Conservation (phyloP, 2,888 invertebrate genomes). For the Nemurella pictetii region DNA sequence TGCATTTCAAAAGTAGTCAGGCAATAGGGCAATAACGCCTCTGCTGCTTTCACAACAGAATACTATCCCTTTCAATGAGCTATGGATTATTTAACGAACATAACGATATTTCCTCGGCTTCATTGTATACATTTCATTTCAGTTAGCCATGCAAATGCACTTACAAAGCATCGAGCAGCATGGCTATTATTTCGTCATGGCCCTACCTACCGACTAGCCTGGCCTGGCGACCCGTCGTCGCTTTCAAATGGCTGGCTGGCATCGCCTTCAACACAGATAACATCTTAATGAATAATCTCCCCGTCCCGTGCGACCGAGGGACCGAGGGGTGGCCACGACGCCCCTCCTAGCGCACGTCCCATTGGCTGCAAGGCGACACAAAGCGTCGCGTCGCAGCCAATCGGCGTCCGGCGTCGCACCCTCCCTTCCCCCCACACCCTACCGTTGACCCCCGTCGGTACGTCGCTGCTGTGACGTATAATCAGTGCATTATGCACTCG, state of each 20-base stretch:
- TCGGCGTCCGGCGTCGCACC: conserved; percentile 23
- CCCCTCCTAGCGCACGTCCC: not conserved
- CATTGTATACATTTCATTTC: not conserved
- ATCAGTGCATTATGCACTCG: not conserved
- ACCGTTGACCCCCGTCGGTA: no score
- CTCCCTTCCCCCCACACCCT: not conserved
- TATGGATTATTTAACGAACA: not conserved
- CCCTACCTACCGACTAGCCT: not conserved
- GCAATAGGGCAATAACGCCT: no score
- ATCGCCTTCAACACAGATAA: not conserved
- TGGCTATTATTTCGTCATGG: not conserved
- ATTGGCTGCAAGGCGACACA: conserved; percentile 20
- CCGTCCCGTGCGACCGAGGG: not conserved
- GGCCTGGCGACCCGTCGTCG: not conserved
- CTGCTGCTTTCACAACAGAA: no score
- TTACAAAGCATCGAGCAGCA: not conserved
- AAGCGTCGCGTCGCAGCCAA: conserved; percentile 14
- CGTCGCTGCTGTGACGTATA: not conserved
- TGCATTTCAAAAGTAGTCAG: no score
- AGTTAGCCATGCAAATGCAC: not conserved
- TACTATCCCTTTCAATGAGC: not conserved
- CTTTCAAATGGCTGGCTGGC: not conserved
- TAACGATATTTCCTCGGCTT: not conserved
- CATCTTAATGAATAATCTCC: not conserved
- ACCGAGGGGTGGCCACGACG: not conserved